Evolutionary conservation across 1,140 invertebrate genomes (phyloP), one percentile per base, ranked within the genome.

Genomic region (Melitaea cinxia): DNA sequence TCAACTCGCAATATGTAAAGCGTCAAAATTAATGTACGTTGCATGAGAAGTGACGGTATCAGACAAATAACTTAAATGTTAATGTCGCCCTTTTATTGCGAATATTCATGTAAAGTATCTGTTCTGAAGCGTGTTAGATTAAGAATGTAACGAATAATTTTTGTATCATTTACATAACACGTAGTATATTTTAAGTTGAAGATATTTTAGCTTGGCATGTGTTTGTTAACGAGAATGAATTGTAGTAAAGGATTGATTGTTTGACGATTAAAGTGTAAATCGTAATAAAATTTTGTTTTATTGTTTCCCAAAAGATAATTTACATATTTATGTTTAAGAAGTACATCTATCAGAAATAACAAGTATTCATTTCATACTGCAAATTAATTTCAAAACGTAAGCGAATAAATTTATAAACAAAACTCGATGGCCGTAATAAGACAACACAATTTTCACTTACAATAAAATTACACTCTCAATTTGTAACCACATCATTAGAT

Each of bases 371-470:
- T 42, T 17, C 15, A 42, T 33, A 10, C 30, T 33, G 57, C 59
- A 73, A 70, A 65, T 73, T 69, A 60, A 58, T 70, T 70, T 73
- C 57, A 67, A 67, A 73, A 64, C 55, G 24, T 35, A 14, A 23
- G 42, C 42, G 5, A 23, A 50, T 42, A 6, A 42, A 42, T 19
- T 49, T 65, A 56, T 39, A 54, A 60, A 59, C 65, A 62, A 39
- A 70, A 63, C 60, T 58, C 26, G 21, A 42, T n/a, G n/a, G 58
- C 45, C 21, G 59, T 58, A 73, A 66, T 64, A 66, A 58, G 57
- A 62, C 70, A 66, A 69, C 66, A 68, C 56, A 76, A 73, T 73
- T 68, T 76, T 65, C 64, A 67, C 63, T 67, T 56, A 55, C 50
- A 66, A 62, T 60, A 68, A 67, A 52, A 69, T 67, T 70, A 61